These are phyloP conservation scores for Chaetodon trifascialis DNA, from an alignment of 2,113 vertebrate species.

Conservation along the genomic window DNA sequence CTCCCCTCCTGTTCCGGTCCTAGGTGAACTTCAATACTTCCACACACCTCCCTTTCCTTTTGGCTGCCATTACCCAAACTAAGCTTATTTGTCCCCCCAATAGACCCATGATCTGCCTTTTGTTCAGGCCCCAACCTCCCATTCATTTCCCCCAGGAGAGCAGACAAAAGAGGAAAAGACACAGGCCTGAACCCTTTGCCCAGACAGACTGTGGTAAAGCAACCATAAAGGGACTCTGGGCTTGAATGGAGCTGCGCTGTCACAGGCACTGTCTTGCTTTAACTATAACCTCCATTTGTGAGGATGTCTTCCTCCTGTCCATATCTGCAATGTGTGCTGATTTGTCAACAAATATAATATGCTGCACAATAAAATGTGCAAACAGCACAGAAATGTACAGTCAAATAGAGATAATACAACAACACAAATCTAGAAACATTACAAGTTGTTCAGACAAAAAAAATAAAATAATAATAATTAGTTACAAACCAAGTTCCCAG, in stretches of 20 bases:
- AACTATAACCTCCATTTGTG: conserved; percentile 49
- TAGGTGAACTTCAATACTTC: conserved; percentile 78
- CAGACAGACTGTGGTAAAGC: conserved; percentile 80
- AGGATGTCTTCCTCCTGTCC: conserved; percentile 26
- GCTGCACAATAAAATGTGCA: no score
- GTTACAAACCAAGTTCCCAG: no score
- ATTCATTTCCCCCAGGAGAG: conserved; percentile 78
- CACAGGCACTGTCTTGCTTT: conserved; percentile 42
- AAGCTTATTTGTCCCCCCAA: conserved; percentile 84
- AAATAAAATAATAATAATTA: no score
- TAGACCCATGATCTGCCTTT: conserved; percentile 84
- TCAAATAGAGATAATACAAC: no score
- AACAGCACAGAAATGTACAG: no score
- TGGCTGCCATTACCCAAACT: conserved; percentile 79
- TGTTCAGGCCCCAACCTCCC: conserved; percentile 79
- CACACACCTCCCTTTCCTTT: conserved; percentile 76
- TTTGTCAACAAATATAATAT: background rate
- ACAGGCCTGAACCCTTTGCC: conserved; percentile 77
- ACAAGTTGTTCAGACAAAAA: background rate
- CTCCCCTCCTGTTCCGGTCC: conserved; percentile 69
- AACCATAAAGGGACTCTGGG: conserved; percentile 76
- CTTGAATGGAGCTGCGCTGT: conserved; percentile 65
- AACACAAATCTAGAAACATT: background rate
- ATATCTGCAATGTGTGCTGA: conserved; percentile 11
- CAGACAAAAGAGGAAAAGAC: conserved; percentile 81